phyloP scores from a whole-genome alignment of 2,797 vertebrate species.

The Gambusia yucatana region DNA sequence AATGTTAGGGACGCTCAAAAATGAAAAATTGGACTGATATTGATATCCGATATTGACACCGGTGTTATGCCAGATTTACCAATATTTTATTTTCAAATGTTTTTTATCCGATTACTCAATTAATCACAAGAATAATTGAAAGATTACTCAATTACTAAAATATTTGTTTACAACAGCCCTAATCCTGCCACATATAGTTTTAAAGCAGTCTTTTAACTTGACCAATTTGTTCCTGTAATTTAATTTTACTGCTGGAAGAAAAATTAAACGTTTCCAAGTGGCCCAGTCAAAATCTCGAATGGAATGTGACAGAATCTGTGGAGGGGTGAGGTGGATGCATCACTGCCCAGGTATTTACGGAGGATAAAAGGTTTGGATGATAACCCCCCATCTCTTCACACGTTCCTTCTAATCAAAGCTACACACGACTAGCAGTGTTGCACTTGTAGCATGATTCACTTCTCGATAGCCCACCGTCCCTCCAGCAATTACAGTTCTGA shows the following conservation, averaged over 20 bases:
- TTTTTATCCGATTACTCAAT: no score
- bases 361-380: background rate
- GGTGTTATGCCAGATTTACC: no score
- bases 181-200: background rate
- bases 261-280: background rate
- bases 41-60: no score
- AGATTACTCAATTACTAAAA: no score
- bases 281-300: background rate
- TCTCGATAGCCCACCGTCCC: conserved; percentile 81
- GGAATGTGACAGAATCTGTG: background rate
- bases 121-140: no score
- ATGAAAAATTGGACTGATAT: no score
- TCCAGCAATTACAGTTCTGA: conserved; percentile 84
- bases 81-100: no score
- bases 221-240: background rate
- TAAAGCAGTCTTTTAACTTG: background rate
- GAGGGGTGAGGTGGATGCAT: background rate
- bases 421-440: conserved; percentile 62
- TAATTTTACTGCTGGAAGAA: background rate
- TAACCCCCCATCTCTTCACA: conserved; percentile 37
- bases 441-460: conserved; percentile 74
- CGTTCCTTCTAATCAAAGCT: conserved; percentile 80
- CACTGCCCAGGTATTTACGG: background rate
- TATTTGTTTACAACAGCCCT: no score
- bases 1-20: no score